Conservation (phyloP, 2,113 vertebrate species). For the Psilopsiagon aymara region DNA sequence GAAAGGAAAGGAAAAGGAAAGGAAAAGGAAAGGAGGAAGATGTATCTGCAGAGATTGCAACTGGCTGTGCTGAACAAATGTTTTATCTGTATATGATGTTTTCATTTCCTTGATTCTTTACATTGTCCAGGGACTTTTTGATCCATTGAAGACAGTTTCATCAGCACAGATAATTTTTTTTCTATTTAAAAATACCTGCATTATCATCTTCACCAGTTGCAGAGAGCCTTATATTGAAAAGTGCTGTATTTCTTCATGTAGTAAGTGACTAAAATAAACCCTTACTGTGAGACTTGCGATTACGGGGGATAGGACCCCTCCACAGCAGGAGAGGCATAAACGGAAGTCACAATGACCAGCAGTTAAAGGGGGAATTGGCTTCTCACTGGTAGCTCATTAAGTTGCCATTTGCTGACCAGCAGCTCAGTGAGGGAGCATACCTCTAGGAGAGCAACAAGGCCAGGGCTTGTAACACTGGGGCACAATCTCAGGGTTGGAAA, state of each 20-base stretch:
- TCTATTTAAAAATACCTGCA: neutral
- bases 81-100: neutral
- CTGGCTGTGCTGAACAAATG: neutral
- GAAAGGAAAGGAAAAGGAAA: neutral
- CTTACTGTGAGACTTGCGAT: neutral
- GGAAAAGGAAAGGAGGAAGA: neutral
- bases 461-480: neutral
- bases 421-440: fast-evolving
- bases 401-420: neutral
- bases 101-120: neutral
- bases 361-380: neutral
- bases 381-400: neutral
- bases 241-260: neutral
- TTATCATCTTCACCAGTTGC: neutral
- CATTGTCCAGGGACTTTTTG: neutral
- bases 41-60: neutral
- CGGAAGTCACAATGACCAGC: fast-evolving
- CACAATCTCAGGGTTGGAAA: neutral
- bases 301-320: neutral
- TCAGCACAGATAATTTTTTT: fast-evolving
- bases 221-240: neutral
- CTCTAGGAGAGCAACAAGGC: fast-evolving
- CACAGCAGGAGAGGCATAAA: neutral
- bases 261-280: neutral
- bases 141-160: neutral